These are phyloP conservation scores for Lingula anatina DNA, from an alignment of 2,888 invertebrate species.

Conservation along the genomic window DNA sequence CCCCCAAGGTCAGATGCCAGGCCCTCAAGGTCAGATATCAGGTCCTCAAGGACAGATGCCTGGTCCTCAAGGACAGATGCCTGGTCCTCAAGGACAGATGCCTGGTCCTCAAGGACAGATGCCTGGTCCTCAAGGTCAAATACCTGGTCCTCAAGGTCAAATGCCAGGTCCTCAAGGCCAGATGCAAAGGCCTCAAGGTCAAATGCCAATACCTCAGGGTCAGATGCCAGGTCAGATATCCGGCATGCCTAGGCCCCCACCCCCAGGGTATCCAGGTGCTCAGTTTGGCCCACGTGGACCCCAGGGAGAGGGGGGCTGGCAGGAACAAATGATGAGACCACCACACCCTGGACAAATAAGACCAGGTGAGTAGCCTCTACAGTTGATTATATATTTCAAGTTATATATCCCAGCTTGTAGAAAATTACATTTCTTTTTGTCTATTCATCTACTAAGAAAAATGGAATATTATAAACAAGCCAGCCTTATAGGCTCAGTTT, in stretches of 20 bases:
- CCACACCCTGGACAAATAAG: slow-evolving; percentile 26
- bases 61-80: too few relatives aligned
- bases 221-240: too few relatives aligned
- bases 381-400: neutral
- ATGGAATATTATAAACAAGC: too few relatives aligned
- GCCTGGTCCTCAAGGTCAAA: too few relatives aligned
- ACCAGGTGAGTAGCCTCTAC: slow-evolving; percentile 10
- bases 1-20: neutral
- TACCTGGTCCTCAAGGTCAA: too few relatives aligned
- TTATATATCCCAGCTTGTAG: neutral
- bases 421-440: neutral
- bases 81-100: too few relatives aligned
- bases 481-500: slow-evolving; percentile 8
- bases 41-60: neutral
- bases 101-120: too few relatives aligned
- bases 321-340: slow-evolving; percentile 29
- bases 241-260: neutral
- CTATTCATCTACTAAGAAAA: too few relatives aligned
- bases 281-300: neutral
- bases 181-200: too few relatives aligned
- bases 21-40: neutral
- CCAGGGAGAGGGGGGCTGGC: slow-evolving; percentile 17
- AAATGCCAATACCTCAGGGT: too few relatives aligned
- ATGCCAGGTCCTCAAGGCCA: too few relatives aligned
- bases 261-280: neutral